Evolutionary conservation across 2,797 vertebrate species (phyloP), one percentile per base, ranked within the genome.

Genomic region (Intellagama lesueurii): DNA sequence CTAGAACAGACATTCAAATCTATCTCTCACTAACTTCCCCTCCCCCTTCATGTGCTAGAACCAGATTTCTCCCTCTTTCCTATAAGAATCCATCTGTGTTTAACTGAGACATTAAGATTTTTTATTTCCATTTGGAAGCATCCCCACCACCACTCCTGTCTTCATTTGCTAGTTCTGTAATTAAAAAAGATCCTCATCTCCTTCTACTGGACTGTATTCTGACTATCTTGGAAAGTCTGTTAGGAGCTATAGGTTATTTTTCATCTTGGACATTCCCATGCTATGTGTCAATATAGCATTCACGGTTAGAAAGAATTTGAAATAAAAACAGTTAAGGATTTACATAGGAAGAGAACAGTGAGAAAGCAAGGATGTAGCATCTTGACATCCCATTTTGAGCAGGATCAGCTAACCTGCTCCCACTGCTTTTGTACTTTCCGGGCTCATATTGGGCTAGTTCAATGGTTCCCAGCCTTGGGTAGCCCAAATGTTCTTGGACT

Each of bases 221-320:
- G 6, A 70, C 11, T 14, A 49, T 91, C 52, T 84, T 49, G 69
- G 17, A 88, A 80, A 87, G 8, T 7, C 3, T 60, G 52, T 12
- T 79, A 92, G 89, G 75, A 69, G 11, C 7, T 69, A 47, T 60
- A 88, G 0, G 85, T 78, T 66, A 91, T 94, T 92, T 93, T 79
- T 47, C 32, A 86, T 30, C 69, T 87, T 81, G 6, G 12, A 81
- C 4, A 64, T 64, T 64, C 60, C 19, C 60, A 64, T 64, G 60
- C 60, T 64, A 22, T 64, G 60, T 17, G 60, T 22, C 60, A 64
- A 64, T 64, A 64, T 64, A 64, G 16, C 19, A 22, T 64, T 17
- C 60, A 64, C 60, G 14, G 4, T 4, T 22, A 19, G 14, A 64
- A 17, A 64, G 19, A 22, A 64, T 19, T 64, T 64, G 60, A 64